phyloP scores from a whole-genome alignment of 2,113 vertebrate genomes.

The Tor tambroides region DNA sequence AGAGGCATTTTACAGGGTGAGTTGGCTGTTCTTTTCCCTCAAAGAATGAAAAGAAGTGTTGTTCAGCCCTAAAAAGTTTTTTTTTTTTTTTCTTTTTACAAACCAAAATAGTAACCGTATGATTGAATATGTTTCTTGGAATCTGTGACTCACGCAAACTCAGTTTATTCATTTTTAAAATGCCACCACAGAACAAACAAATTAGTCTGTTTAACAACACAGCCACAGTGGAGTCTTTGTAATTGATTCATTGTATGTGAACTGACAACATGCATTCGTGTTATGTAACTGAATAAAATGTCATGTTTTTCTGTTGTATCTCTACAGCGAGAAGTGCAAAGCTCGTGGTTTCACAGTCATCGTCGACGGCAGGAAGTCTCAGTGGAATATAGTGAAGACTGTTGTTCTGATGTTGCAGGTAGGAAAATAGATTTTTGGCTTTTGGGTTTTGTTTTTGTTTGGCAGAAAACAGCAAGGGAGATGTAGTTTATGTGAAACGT shows the following conservation, averaged over 20 bases:
- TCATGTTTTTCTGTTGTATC: neutral
- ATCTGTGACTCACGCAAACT: neutral
- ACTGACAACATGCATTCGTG: neutral
- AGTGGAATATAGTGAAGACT: constrained; percentile 98
- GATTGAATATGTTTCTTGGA: constrained; percentile 27
- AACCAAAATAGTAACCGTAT: neutral
- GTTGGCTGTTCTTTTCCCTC: neutral
- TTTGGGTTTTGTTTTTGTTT: neutral
- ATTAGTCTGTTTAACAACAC: constrained; percentile 14
- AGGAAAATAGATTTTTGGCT: constrained; percentile 47
- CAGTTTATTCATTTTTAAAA: constrained; percentile 10
- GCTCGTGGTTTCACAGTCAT: constrained; percentile 98
- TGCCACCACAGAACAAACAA: constrained; percentile 24
- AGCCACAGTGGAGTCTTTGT: neutral
- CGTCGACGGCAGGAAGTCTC: constrained; percentile 95
- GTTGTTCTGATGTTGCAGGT: constrained; percentile 99
- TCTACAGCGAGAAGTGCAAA: constrained; percentile 93
- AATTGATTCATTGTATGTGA: constrained; percentile 14
- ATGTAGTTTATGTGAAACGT: constrained; percentile 18
- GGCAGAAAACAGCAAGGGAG: constrained; percentile 23
- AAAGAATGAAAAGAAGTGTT: constrained; percentile 18
- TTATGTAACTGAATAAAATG: neutral
- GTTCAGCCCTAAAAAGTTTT: neutral
- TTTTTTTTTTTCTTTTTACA: neutral
- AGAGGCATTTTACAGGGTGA: constrained; percentile 14